Base-by-base conservation (phyloP, 2,888 invertebrate species). In the Salticus scenicus region DNA sequence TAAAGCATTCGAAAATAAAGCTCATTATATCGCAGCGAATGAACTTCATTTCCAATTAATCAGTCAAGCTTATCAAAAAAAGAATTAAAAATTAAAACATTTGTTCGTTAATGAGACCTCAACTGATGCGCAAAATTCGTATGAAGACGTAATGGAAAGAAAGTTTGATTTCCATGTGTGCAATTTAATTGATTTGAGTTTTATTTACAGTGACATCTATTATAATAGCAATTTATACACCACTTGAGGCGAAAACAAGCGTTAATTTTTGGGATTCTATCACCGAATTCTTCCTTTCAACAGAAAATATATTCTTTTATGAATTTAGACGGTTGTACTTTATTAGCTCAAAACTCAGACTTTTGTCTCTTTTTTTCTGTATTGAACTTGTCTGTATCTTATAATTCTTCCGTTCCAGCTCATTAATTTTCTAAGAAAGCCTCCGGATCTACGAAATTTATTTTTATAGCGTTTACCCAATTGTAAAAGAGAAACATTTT, bases 101-200 rank as follows among this genome's bases (percentile, higher is more conserved):
- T n/a, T n/a, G n/a, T n/a, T n/a, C n/a, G n/a, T n/a, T n/a, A n/a
- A n/a, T n/a, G n/a, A n/a, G n/a, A n/a, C n/a, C n/a, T n/a, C n/a
- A n/a, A n/a, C n/a, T n/a, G n/a, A n/a, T n/a, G n/a, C n/a, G n/a
- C n/a, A n/a, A n/a, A n/a, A n/a, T n/a, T n/a, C n/a, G n/a, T n/a
- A n/a, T n/a, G n/a, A n/a, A n/a, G n/a, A n/a, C n/a, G n/a, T n/a
- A n/a, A n/a, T n/a, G n/a, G n/a, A n/a, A n/a, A n/a, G n/a, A n/a
- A n/a, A n/a, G n/a, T n/a, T n/a, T n/a, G n/a, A n/a, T n/a, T n/a
- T n/a, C n/a, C n/a, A n/a, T n/a, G n/a, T 14, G 37, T 14, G 27
- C n/a, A 33, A 71, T 63, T 51, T 71, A 72, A 79, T 79, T 64
- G 71, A 64, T 79, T 79, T 66, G 24, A 41, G 30, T 72, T 79